These are phyloP conservation scores for Gasteruption jaculator DNA, from an alignment of 2,888 invertebrate species.

Conservation along the genomic window DNA sequence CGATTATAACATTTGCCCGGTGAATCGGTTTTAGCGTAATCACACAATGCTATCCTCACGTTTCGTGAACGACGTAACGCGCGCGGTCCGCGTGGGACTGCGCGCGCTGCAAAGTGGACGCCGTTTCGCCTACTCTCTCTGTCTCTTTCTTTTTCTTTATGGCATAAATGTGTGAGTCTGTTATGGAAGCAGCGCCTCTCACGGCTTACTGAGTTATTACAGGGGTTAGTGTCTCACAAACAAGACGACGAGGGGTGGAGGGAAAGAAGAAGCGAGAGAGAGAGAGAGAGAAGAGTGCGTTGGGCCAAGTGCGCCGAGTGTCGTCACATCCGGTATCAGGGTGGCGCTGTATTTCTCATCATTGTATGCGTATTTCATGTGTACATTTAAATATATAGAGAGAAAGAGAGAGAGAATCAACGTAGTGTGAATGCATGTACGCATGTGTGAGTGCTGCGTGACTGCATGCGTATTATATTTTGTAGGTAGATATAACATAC, in stretches of 20 bases:
- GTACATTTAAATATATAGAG: no score
- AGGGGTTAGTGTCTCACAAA: conserved; percentile 29
- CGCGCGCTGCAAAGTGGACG: conserved; percentile 29
- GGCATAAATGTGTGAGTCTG: neutral
- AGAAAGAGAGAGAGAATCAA: no score
- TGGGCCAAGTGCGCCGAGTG: conserved; percentile 41
- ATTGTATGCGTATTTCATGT: conserved; percentile 14
- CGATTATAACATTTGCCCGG: conserved; percentile 8
- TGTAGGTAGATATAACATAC: no score
- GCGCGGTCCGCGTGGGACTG: conserved; percentile 39
- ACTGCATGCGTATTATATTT: no score
- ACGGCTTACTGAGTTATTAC: conserved; percentile 24
- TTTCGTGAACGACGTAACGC: conserved; percentile 21
- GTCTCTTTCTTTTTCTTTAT: neutral
- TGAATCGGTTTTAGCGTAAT: no score
- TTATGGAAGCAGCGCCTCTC: conserved; percentile 21
- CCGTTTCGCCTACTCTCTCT: conserved; percentile 14
- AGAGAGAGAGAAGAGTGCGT: conserved; percentile 30
- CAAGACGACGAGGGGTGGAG: conserved; percentile 14
- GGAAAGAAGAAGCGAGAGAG: conserved; percentile 8
- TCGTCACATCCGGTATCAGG: conserved; percentile 42
- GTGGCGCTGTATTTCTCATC: conserved; percentile 27
- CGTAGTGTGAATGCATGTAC: no score
- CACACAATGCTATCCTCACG: conserved; percentile 4
- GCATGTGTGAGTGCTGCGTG: no score